A percentile compares a stretch with the other conserved stretches of the same genome.
phyloP scores from a whole-genome alignment of 2,797 vertebrate species.

The Emys orbicularis region DNA sequence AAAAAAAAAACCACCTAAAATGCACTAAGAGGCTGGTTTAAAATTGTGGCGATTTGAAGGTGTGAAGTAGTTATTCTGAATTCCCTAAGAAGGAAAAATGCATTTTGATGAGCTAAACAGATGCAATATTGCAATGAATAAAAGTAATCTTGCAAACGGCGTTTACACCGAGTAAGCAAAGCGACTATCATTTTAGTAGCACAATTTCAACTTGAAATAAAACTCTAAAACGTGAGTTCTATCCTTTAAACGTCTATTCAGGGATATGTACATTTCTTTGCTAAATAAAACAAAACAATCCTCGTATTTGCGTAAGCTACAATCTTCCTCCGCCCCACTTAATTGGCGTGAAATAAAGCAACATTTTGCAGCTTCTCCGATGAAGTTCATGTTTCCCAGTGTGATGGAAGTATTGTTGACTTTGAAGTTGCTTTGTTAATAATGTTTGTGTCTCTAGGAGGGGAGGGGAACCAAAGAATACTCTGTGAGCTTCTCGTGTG shows the following conservation, averaged over 20 bases:
- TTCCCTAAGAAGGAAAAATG: background rate
- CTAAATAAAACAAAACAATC: background rate
- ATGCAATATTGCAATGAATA: background rate
- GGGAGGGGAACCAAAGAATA: background rate
- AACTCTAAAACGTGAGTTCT: background rate
- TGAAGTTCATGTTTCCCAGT: background rate
- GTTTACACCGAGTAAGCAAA: slow-evolving; percentile 84
- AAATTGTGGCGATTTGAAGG: background rate
- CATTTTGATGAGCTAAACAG: background rate
- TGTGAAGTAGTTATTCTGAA: slow-evolving; percentile 1
- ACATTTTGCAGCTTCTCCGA: background rate
- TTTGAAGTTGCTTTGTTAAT: slow-evolving; percentile 2
- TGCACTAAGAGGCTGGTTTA: background rate
- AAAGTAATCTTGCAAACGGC: slow-evolving; percentile 81
- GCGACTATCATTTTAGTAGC: slow-evolving; percentile 85
- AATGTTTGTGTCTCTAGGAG: background rate
- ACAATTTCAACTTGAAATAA: slow-evolving; percentile 71
- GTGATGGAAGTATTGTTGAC: background rate
- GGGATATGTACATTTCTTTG: background rate
- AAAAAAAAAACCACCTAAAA: background rate
- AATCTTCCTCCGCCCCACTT: background rate
- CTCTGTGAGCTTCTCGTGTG: background rate
- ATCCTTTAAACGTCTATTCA: background rate
- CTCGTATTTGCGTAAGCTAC: background rate
- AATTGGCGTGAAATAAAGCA: background rate